These are phyloP conservation scores for Trissonchulus sp. DNA, from an alignment of 2,888 invertebrate genomes.

Conservation along the genomic window DNA sequence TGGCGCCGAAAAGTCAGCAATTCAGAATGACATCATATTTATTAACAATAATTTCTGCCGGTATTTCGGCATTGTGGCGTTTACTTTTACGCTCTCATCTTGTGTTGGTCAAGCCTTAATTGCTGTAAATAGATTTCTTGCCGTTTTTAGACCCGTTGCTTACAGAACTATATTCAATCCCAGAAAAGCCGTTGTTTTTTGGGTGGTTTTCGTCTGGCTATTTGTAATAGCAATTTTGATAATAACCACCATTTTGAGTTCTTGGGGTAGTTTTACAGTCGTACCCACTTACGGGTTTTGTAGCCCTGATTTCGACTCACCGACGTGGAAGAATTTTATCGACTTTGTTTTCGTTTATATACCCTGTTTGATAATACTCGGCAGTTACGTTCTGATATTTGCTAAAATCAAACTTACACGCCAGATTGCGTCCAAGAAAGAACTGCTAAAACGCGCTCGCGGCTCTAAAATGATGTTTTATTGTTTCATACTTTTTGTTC, in stretches of 20 bases:
- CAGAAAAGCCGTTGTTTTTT: not conserved
- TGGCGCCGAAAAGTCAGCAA: not conserved
- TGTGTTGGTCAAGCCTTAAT: not conserved
- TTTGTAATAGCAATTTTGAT: not conserved
- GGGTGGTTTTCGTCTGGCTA: not conserved
- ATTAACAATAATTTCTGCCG: not conserved
- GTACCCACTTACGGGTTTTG: not conserved
- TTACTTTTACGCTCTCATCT: not conserved
- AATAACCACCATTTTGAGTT: not conserved
- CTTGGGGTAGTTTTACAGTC: not conserved
- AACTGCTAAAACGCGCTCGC: not conserved
- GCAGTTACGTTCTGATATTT: not conserved
- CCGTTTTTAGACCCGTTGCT: not conserved
- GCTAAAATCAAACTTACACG: not conserved
- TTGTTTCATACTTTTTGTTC: not conserved
- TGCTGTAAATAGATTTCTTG: not conserved
- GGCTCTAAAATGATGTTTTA: slow-evolving; percentile 1
- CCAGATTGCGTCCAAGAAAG: not conserved
- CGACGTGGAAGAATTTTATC: not conserved
- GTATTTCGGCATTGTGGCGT: not conserved
- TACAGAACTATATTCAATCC: not conserved
- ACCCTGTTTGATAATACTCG: not conserved
- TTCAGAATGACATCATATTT: too few relatives aligned
- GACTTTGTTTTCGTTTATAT: not conserved
- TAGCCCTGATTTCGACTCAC: not conserved